phyloP scores from a whole-genome alignment of 2,888 invertebrate genomes.

The Nomada fabriciana region DNA sequence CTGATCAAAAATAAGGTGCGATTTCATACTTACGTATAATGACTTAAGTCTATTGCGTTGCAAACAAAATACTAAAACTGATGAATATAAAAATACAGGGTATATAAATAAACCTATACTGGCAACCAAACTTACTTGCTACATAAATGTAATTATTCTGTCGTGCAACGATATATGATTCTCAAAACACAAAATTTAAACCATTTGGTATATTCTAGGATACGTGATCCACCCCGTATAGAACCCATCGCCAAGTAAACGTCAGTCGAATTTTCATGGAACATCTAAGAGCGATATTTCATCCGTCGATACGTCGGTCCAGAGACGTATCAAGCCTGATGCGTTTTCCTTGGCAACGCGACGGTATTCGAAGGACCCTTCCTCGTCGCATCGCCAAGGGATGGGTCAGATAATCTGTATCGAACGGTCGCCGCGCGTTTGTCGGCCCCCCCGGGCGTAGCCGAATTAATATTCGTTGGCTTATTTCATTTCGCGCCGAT shows the following conservation, averaged over 20 bases:
- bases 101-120: too few species aligned
- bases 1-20: too few species aligned
- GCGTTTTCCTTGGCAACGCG: constrained; percentile 53
- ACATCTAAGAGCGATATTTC: constrained; percentile 15
- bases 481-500: constrained; percentile 76
- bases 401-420: constrained; percentile 69
- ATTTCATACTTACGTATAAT: too few species aligned
- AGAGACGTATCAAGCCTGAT: constrained; percentile 21
- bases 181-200: neutral
- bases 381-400: constrained; percentile 30
- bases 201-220: too few species aligned
- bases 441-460: constrained; percentile 44
- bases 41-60: too few species aligned
- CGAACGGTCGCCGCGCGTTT: constrained; percentile 54
- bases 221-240: neutral
- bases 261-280: neutral
- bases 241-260: neutral
- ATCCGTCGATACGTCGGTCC: constrained; percentile 2
- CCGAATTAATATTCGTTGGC: constrained; percentile 76
- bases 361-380: constrained; percentile 31
- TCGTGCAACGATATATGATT: neutral
- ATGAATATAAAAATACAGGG: too few species aligned
- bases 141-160: too few species aligned
- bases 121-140: too few species aligned
- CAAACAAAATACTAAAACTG: too few species aligned